Evolutionary conservation across 2,797 vertebrate species (phyloP), one percentile per base, ranked within the genome.

Genomic region (Helarctos malayanus): DNA sequence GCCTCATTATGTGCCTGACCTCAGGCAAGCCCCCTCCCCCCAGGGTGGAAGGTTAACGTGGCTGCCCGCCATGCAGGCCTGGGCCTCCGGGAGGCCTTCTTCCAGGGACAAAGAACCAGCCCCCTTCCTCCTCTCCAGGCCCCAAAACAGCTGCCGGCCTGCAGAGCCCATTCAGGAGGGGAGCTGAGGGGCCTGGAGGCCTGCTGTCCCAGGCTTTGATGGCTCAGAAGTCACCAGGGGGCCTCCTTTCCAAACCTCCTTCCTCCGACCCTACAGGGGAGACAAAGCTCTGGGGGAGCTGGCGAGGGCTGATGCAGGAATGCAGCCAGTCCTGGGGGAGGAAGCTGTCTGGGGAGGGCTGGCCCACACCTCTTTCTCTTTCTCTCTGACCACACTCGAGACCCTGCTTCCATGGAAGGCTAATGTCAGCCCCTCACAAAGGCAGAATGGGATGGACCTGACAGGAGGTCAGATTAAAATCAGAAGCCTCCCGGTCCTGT

Each of bases 1-100:
- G 91, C 93, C 97, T 98, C 97, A 98, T 98, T 98, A 98, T 97
- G 94, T 95, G 96, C 82, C 97, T 98, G 98, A 98, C 98, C 98
- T 97, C 97, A 95, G 91, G 97, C 97, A 35, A 94, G 96, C 95
- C 96, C 95, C 95, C 95, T 96, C 84, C 95, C 85, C 95, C 90
- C 92, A 91, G 94, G 97, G 98, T 94, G 97, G 97, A 96, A 98
- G 97, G 98, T 97, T 97, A 98, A 97, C 93, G 91, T 80, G 93
- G 94, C 95, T 95, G 92, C 92, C 80, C 27, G 91, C 96, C 85
- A 88, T 13, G 96, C 96, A 87, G 95, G 94, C 95, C 94, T 65
- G 92, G 94, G 95, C 97, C 97, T 97, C 97, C 57, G 7, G 97
- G 97, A 98, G 97, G 94, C 97, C 98, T 95, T 94, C 95, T 96